A percentile compares a stretch with the other conserved stretches of the same genome.
Conservation (phyloP, 2,888 invertebrate genomes). For the Sarcophaga variegata region DNA sequence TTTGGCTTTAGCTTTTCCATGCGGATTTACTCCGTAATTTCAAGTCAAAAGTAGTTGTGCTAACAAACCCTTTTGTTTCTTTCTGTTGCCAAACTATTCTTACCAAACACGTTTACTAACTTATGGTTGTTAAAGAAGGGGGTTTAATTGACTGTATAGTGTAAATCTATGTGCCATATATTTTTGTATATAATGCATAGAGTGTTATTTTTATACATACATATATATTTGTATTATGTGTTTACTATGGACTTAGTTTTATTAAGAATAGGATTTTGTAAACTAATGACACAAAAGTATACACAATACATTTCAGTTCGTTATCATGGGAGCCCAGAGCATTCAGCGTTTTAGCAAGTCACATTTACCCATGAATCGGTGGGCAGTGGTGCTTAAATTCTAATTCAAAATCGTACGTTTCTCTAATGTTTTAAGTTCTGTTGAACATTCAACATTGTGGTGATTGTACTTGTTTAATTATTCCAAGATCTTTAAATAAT, state of each 20-base stretch:
- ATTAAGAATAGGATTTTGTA: too few relatives aligned
- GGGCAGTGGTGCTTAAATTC: too few relatives aligned
- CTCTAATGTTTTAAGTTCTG: too few relatives aligned
- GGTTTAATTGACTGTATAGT: constrained; percentile 49
- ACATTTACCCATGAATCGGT: too few relatives aligned
- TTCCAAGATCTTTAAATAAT: too few relatives aligned
- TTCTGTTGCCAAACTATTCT: neutral
- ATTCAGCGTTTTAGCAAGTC: too few relatives aligned
- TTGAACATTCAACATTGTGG: too few relatives aligned
- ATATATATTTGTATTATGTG: neutral
- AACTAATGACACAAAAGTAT: too few relatives aligned
- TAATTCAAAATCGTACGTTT: too few relatives aligned
- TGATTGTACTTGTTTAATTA: too few relatives aligned
- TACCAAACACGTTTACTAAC: constrained; percentile 48
- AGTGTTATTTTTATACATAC: neutral
- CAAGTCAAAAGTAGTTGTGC: constrained; percentile 53
- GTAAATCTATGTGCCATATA: constrained; percentile 20
- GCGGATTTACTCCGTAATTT: constrained; percentile 53
- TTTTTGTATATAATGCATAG: neutral
- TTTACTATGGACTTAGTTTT: neutral
- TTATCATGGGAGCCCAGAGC: too few relatives aligned
- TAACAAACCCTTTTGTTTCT: constrained; percentile 52
- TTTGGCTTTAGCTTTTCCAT: constrained; percentile 55
- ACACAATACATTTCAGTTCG: too few relatives aligned
- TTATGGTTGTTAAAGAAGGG: constrained; percentile 36